Base-by-base conservation (phyloP, 2,797 vertebrate genomes). In the Carapus acus region DNA sequence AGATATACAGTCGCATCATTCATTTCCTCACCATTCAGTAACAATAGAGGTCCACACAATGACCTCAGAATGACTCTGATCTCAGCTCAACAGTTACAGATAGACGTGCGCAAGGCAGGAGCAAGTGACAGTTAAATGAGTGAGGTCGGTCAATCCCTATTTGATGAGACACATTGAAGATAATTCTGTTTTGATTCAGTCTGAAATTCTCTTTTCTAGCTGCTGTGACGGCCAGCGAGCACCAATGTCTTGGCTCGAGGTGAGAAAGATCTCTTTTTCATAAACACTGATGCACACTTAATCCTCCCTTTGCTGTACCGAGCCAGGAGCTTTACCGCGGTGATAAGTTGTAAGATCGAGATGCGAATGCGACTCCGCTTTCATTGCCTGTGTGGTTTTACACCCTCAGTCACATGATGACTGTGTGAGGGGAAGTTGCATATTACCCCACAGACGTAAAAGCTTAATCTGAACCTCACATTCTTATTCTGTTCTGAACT, bases 231-330 rank as follows among this genome's bases (percentile, higher is more conserved):
- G 47, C 55, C 22, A 69, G 69, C 34, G 59, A 47, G 31, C 62
- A 44, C 65, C 79, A 58, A 88, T 88, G 87, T 85, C 84, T 61
- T 36, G 68, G 51, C 43, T 73, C 53, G 74, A 87, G 83, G 87
- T 88, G 80, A 85, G 44, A 45, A 65, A 65, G 12, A 49, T 42
- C 27, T 4, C 12, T 4, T 9, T 11, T 9, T 11, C 31, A 33
- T 15, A 22, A 34, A 23, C 17, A n/a, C 22, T 23, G 58, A 46
- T 43, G 33, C 52, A 37, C 34, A 11, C n/a, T 12, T 43, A 14
- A 34, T n/a, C 24, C 20, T 42, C 27, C 15, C 7, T 13, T 11
- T 4, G 3, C 17, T 22, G 68, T 60, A 60, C 67, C 60, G 50
- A 22, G 45, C 34, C 14, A 41, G 7, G n/a, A 19, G 14, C 44